Evolutionary conservation across 1,140 invertebrate genomes (phyloP), one percentile per base, ranked within the genome.

Genomic region (Heliothis virescens): DNA sequence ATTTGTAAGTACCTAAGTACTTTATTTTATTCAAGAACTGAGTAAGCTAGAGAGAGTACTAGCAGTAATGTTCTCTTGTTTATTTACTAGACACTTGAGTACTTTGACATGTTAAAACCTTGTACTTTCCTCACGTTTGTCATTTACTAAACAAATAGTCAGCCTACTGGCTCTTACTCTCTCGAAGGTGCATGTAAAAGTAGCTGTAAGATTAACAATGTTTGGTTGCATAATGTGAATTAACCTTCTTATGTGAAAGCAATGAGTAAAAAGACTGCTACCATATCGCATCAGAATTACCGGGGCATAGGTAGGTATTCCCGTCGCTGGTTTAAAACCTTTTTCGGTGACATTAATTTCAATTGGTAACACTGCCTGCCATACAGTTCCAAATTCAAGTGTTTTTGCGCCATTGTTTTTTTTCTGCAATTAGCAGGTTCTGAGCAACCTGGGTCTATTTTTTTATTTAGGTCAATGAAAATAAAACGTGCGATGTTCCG

Each of bases 91-190:
- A 63, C 9, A 47, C 1, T 3, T n/a, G 16, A n/a, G 12, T 12
- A 13, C 4, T 67, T 48, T 48, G 48, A 18, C 41, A 18, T 21
- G 7, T 57, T 18, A 18, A 57, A 18, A 10, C 11, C 62, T 50
- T 16, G 65, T 26, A 48, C 65, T 69, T 52, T 26, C 5, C 16
- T 26, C 16, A 50, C 29, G 41, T 69, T 50, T 47, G 47, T 69
- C 65, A 69, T 53, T 69, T 69, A 69, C 65, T 52, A 69, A 52
- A 48, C 16, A 67, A 50, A 67, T 12, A 16, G 63, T 26, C 11
- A 13, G 26, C 60, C 60, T 63, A 41, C 11, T 21, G 29, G 2
- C 4, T 48, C 13, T 26, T 52, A 53, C 48, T 29, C 67, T 50
- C 67, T 15, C 1, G 11, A 29, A 63, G 18, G 3, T 5, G 12